Conservation (phyloP, 1,140 invertebrate genomes). For the Drosophila setifemur region DNA sequence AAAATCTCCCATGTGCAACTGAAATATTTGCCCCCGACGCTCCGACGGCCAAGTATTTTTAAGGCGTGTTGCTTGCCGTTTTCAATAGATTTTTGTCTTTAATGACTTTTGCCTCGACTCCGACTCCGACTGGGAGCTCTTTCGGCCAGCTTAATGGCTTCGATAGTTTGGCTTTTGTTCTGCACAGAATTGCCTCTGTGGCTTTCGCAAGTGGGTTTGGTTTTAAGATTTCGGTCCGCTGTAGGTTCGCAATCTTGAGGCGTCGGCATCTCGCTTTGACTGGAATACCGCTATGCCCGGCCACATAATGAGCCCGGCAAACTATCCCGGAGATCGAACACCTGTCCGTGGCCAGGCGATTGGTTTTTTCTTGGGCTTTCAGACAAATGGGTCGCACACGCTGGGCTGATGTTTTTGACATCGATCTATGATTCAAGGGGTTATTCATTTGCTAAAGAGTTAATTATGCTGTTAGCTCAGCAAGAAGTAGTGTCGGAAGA, state of each 20-base stretch:
- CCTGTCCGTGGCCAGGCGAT: conserved; percentile 8
- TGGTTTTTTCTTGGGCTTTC: neutral
- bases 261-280: conserved; percentile 39
- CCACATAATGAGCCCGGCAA: conserved; percentile 39
- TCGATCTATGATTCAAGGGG: conserved; percentile 6
- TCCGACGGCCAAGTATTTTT: conserved; percentile 48
- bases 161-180: conserved; percentile 65
- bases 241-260: conserved; percentile 20
- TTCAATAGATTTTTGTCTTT: conserved; percentile 77
- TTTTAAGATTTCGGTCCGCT: neutral
- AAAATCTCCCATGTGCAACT: conserved; percentile 25
- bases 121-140: conserved; percentile 20
- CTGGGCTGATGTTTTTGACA: conserved; percentile 22
- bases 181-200: conserved; percentile 50
- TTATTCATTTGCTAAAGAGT: conserved; percentile 8
- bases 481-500: neutral
- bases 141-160: conserved; percentile 63
- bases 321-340: conserved; percentile 35
- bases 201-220: conserved; percentile 44
- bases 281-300: conserved; percentile 31
- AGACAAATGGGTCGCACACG: conserved; percentile 49
- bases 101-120: conserved; percentile 65
- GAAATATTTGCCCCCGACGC: conserved; percentile 18
- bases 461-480: conserved; percentile 6
- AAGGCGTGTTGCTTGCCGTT: conserved; percentile 66